phyloP scores from a whole-genome alignment of 2,113 vertebrate genomes.

The Garra rufa region DNA sequence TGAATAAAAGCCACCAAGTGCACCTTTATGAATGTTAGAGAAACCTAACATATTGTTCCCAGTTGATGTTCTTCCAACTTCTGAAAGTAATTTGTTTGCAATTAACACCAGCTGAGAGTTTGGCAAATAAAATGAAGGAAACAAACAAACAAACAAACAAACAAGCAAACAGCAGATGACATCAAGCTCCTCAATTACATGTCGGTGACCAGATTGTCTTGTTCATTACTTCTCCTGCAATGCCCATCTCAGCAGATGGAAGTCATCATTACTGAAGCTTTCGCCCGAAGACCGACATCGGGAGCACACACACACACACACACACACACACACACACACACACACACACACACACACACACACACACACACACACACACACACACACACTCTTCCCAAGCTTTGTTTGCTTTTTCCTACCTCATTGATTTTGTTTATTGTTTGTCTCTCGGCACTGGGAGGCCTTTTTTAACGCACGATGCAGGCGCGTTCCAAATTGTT shows the following conservation, averaged over 20 bases:
- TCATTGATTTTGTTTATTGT: conserved; percentile 77
- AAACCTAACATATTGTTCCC: neutral
- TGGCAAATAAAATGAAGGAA: neutral
- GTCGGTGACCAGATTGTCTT: conserved; percentile 62
- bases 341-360: neutral
- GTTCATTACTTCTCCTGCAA: conserved; percentile 27
- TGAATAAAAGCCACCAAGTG: no score
- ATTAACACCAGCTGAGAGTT: conserved; percentile 42
- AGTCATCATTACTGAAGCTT: conserved; percentile 64
- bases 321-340: conserved; percentile 3
- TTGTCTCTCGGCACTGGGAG: conserved; percentile 69
- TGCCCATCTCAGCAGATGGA: conserved; percentile 63
- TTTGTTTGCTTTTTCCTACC: conserved; percentile 64
- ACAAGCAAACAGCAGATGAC: conserved; percentile 47
- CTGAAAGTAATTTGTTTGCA: conserved; percentile 21
- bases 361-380: conserved; percentile 8
- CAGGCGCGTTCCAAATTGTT: conserved; percentile 73
- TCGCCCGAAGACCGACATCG: conserved; percentile 26
- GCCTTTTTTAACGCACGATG: conserved; percentile 64
- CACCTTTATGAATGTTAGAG: neutral
- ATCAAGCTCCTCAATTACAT: conserved; percentile 47
- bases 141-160: conserved; percentile 46
- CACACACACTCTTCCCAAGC: conserved; percentile 45
- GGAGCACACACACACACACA: conserved; percentile 18
- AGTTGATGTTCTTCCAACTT: conserved; percentile 2